Base-by-base conservation (phyloP, 2,888 invertebrate genomes). In the Microctonus aethiopoides region DNA sequence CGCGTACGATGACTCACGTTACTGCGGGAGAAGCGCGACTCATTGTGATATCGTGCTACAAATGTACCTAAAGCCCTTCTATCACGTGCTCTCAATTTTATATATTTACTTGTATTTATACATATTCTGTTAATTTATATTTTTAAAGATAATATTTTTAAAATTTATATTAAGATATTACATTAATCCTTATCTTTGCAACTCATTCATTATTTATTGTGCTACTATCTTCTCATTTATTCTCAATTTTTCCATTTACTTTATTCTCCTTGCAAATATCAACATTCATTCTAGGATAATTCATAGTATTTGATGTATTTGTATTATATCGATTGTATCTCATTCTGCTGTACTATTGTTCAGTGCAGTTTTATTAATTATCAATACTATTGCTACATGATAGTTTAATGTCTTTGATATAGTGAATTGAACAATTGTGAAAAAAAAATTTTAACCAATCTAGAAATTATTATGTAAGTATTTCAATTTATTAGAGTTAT, bases 21-120 rank as follows among this genome's bases (percentile, higher is more conserved):
- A 75, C 16, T 46, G 46, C 46, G 46, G 46, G 20, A 16, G 69
- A 76, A 74, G 76, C 76, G 76, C 76, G 78, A 76, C 74, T 75
- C 72, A 54, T 51, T 73, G 72, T 71, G 70, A 74, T 77, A 75
- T 72, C 78, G 75, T 76, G 78, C 79, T 78, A 77, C 78, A 73
- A 67, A 79, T 79, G 80, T 81, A 80, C 80, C 80, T 80, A 78
- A 73, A 76, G 72, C 51, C 67, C 63, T 73, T 74, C 71, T 67
- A 59, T 73, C 71, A 68, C 64, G 70, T 64, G 70, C 73, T 73
- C 60, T 70, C 62, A 20, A 51, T 70, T 69, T 56, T 71, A 51
- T 72, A 60, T 69, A 57, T 61, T 64, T 73, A 71, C 65, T 56
- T 72, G 68, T 67, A 51, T 24, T 59, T 60, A 52, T 61, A 70